Evolutionary conservation across 37 sponge, comb jelly and placozoan species (phyloP), one percentile per base, ranked within the genome.

Genomic region (Beroe forskalii): DNA sequence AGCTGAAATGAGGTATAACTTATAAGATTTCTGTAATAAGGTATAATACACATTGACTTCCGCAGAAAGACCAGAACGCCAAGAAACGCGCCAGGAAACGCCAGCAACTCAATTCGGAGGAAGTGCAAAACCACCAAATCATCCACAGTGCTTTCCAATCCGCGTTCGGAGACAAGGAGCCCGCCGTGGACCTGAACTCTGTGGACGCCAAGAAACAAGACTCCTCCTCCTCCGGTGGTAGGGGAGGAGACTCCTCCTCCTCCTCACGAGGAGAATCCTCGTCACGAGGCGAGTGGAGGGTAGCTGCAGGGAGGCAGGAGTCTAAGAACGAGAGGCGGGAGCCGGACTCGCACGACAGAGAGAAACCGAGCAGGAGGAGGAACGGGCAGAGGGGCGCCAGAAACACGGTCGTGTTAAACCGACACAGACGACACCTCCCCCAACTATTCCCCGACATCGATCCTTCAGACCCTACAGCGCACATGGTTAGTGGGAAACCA

Each of bases 401-500:
- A 12, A 48, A 48, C 55, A 48, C 55, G 55, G 6, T 48, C 12
- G 55, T 48, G 55, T 48, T 48, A 48, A 48, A 48, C 55, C 55
- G 55, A 48, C 55, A 48, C 6, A 48, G 12, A 12, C 55, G 55
- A 48, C 55, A 48, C 12, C 12, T 48, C 6, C 55, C 55, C 55
- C 55, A 48, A 48, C 12, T 48, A 6, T 48, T 48, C 72, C 38
- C 19, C 2, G 17, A 28, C 35, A 8, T 32, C 35, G 39, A 69
- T 4, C 72, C 72, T 8, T 69, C 72, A 69, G 72, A 69, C 27
- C 33, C 35, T 9, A 35, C 72, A 9, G 17, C 72, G 1, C 72
- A 69, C 72, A 14, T 69, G 72, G 72, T 69, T 33, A 63, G 66
- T n/a, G n/a, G n/a, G n/a, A n/a, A n/a, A n/a, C n/a, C n/a, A n/a